Base-by-base conservation (phyloP, 2,888 invertebrate species). In the Himalopsyche japonica region DNA sequence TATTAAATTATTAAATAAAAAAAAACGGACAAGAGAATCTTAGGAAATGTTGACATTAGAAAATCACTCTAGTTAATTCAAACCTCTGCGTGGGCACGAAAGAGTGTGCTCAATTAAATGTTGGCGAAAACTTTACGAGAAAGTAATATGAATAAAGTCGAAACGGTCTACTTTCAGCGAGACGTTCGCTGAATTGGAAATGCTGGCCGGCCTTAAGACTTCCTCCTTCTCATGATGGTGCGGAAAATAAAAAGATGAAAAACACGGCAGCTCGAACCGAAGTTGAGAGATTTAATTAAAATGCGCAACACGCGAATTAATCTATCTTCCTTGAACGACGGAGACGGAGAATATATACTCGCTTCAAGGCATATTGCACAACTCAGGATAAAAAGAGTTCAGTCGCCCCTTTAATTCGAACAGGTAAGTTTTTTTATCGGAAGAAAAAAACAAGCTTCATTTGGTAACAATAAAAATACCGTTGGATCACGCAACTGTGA, bases 221-320 rank as follows among this genome's bases (percentile, higher is more conserved):
- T 8, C 15, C 57, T 8, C 15, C 57, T 57, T 57, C 20, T 24
- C 57, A 57, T 24, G 57, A 43, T 43, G 43, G 15, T 43, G 57
- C 57, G 57, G 57, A 34, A 48, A 34, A 81, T 77, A 82, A 76
- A 64, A 49, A 82, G 27, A 30, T 24, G 27, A 32, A 47, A 37
- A 43, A 76, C 27, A 43, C 57, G 37, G 34, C 80, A 37, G 34
- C 80, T 81, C 32, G 57, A 49, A 57, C 47, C 47, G 76, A 48
- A 48, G 48, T 76, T 24, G 32, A 57, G 82, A 37, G 64, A 78
- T 82, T 82, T 82, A 79, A 82, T 82, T 82, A 82, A 82, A 82
- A 82, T 82, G 79, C 82, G 34, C 78, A 57, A 37, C 82, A 34
- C 79, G 79, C 79, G 64, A 82, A 78, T 82, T 82, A 82, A 79